Percentiles rank a stretch among this genome's conserved stretches.
Evolutionary conservation across 2,888 invertebrate genomes (phyloP).

Genomic region (Anthoptus insignis): DNA sequence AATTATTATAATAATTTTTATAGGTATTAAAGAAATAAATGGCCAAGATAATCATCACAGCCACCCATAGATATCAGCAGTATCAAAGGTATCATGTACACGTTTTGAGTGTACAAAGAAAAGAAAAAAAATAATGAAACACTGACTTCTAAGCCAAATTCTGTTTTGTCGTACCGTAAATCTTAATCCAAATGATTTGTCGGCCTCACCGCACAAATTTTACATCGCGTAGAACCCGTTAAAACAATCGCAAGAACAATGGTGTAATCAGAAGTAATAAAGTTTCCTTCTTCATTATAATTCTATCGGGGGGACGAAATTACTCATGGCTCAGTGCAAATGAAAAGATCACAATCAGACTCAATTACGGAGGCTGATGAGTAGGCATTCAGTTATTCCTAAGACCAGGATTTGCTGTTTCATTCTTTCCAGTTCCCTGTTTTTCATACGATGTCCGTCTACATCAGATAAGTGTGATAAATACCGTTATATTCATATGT

Average conservation of each 20-base stretch:
- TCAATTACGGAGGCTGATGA: slow-evolving; percentile 69
- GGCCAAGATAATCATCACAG: too few species aligned
- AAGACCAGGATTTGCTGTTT: slow-evolving; percentile 40
- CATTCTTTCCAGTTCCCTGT: slow-evolving; percentile 28
- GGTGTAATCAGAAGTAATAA: slow-evolving; percentile 78
- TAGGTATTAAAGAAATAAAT: too few species aligned
- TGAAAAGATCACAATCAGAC: slow-evolving; percentile 81
- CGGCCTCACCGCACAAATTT: slow-evolving; percentile 61
- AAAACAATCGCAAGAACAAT: slow-evolving; percentile 75
- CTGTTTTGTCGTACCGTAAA: too few species aligned
- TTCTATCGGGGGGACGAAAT: slow-evolving; percentile 66
- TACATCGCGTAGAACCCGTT: slow-evolving; percentile 61
- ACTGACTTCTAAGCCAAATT: too few species aligned
- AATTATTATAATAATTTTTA: too few species aligned
- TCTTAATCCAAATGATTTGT: slow-evolving; percentile 69
- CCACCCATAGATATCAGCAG: too few species aligned
- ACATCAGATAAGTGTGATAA: slow-evolving; percentile 26
- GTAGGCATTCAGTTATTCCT: slow-evolving; percentile 58
- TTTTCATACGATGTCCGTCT: slow-evolving; percentile 32
- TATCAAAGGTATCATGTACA: too few species aligned
- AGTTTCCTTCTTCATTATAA: slow-evolving; percentile 80
- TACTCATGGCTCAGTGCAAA: slow-evolving; percentile 78
- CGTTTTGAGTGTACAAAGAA: too few species aligned
- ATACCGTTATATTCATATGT: not conserved
- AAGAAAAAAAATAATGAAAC: too few species aligned